phyloP scores from a whole-genome alignment of 2,888 invertebrate genomes.

The Metacarcinus magister region DNA sequence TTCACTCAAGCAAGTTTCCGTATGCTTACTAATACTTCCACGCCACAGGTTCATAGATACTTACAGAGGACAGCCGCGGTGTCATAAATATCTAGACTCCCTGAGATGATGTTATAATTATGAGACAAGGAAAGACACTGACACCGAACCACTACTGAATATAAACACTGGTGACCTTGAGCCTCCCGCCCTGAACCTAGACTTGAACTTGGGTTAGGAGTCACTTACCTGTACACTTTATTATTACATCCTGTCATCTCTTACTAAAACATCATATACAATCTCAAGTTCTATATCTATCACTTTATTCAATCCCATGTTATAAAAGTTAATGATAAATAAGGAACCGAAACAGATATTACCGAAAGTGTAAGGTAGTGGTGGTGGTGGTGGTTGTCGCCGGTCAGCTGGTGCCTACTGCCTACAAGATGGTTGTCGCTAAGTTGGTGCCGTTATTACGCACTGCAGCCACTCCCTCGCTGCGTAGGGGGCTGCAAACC shows the following conservation, averaged over 20 bases:
- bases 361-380: not conserved
- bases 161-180: conserved; percentile 18
- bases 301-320: too few relatives aligned
- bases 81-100: not conserved
- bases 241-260: not conserved
- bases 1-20: not conserved
- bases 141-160: not conserved
- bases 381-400: not conserved
- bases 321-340: not conserved
- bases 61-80: not conserved
- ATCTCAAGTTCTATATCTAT: too few relatives aligned
- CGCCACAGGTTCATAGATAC: not conserved
- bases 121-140: not conserved
- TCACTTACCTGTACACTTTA: not conserved
- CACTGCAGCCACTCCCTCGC: not conserved
- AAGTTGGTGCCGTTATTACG: not conserved
- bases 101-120: not conserved
- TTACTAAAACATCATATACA: too few relatives aligned
- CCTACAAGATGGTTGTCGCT: not conserved
- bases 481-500: not conserved
- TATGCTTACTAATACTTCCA: not conserved
- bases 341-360: not conserved
- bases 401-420: conserved; percentile 19
- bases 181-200: not conserved
- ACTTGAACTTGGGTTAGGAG: not conserved